Evolutionary conservation across 2,797 vertebrate genomes (phyloP), one percentile per base, ranked within the genome.

Genomic region (Coluber constrictor): DNA sequence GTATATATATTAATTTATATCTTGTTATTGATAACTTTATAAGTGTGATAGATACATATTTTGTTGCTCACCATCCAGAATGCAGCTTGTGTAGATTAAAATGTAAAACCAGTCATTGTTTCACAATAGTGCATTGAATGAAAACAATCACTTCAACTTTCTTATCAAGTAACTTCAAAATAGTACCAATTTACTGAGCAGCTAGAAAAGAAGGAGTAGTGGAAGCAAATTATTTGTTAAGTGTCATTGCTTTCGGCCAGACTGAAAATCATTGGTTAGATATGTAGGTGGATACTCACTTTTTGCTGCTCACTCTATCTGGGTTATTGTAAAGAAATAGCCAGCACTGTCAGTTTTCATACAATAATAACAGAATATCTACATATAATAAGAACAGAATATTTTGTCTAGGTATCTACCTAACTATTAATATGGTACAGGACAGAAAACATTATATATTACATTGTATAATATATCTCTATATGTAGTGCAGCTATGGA

Each of bases 151-250:
- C 55, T 90, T 93, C 89, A 95, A 89, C 92, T 59, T 89, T 94
- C 92, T 90, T 60, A 94, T 95, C 55, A 56, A 70, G 43, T 94
- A 93, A 88, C 92, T 94, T 95, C 91, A 94, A 94, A 95, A 95
- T 32, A 54, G 51, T 0, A 0, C 37, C 83, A n/a, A 87, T 1
- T 89, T 95, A 94, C 93, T 93, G 92, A 93, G 90, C 94, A 95
- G 93, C 63, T 87, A 92, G 88, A 88, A 91, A 95, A 95, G 92
- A 1, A 93, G 32, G 1, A 83, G 20, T 61, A 63, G 91, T 70
- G 93, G 96, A 95, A 96, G 88, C 66, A 94, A 96, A 96, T 94
- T 94, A 94, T 94, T 92, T 95, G 90, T 92, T 95, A 95, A 90
- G 29, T 90, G 94, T 95, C 89, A 95, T 11, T 91, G 95, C 95